Evolutionary conservation across 37 sponge, comb jelly and placozoan species (phyloP), one percentile per base, ranked within the genome.

Genomic region (Bolinopsis microptera): DNA sequence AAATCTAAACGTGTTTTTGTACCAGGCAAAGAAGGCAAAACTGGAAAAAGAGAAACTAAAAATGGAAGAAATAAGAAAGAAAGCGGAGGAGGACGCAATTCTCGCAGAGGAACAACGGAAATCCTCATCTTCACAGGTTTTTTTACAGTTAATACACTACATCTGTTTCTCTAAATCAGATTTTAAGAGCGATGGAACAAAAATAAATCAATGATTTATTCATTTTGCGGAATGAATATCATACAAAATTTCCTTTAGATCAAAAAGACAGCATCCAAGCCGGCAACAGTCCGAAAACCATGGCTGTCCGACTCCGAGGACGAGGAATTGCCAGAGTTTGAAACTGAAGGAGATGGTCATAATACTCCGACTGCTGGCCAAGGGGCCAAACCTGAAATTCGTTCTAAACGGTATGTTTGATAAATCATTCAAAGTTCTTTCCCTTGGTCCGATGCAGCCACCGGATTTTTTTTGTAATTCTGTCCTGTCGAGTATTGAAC

Each of bases 301-400:
- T 72, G 74, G 74, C 26, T 72, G 3, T 72, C 74, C 26, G 74
- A 72, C 25, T 72, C 74, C 31, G 74, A 72, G 30, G 74, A 72
- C 31, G 74, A 72, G 3, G 74, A 72, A n/a, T 28, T 72, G 26
- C 74, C 74, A 3, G 25, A 72, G 26, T 72, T 72, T 30, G 3
- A 72, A 24, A 3, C 3, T 21, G 74, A 72, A 5, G 31, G 18
- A 21, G 26, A 72, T 30, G 26, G 30, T 72, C 22, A 72, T 5
- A 28, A 72, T 72, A 13, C 13, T 67, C 18, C 18, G 68, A 72
- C 74, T 48, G 61, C 61, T 48, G 61, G 61, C 5, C 61, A 48
- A 48, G 9, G 9, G 5, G 61, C 61, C 13, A 13, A 5, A 18
- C 5, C 5, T 13, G 9, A 48, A 5, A 48, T 48, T 13, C 61